Base-by-base conservation (phyloP, 53 echinoderm and acorn worm genomes). In the Glandiceps talaboti region DNA sequence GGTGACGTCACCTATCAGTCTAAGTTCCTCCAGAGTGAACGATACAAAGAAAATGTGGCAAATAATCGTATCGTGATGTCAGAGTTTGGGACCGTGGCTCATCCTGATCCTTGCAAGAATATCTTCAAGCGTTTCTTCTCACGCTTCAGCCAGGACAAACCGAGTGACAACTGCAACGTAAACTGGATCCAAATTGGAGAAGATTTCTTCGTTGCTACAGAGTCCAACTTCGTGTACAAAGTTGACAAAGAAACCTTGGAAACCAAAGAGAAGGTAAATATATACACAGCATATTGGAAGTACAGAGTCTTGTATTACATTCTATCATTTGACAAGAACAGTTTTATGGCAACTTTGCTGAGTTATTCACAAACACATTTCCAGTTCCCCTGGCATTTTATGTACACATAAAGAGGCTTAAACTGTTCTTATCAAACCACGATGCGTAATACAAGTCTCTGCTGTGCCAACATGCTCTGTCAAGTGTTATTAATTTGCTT, bases 111-210 rank as follows among this genome's bases (percentile, higher is more conserved):
- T 25, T 90, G 90, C 72, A 87, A 81, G 25, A 87, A 77, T 81
- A 87, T 90, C 74, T 90, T 81, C 76, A 83, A 87, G 29, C 87
- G 86, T 0, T 74, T 84, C 82, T 86, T 90, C 86, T 81, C 90
- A 28, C 83, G 80, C 31, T 90, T 90, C 30, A 29, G 75, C 1
- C 75, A 79, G 0, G 33, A 74, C 0, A 27, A 76, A 0, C 78
- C 85, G 29, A 81, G 86, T 0, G 90, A 90, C 82, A 90, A 87
- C 73, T 78, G 84, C 81, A 81, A 87, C 26, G 76, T 87, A 31
- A 90, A 87, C 75, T 30, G 79, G 31, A 30, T 87, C 1, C 84
- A 83, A 28, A 80, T 80, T 30, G 90, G 76, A 26, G 87, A 86
- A 28, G 81, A 84, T 32, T 31, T 90, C 6, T 81, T 76, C 33